phyloP scores from a whole-genome alignment of 2,888 invertebrate genomes.

The Oligia latruncula region DNA sequence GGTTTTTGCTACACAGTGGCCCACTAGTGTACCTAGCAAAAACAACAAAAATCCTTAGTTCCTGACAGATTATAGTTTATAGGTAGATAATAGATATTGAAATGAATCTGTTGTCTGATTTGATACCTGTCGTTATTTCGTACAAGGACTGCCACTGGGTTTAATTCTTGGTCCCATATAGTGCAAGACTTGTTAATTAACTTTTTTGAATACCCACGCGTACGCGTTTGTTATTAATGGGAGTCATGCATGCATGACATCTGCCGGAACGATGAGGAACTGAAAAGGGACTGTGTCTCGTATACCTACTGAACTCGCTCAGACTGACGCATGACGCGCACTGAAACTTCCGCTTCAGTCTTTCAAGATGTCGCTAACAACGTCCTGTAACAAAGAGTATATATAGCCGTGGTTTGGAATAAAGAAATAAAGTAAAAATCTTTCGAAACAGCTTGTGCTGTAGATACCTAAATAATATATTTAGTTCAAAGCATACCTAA shows the following conservation, averaged over 20 bases:
- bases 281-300: slow-evolving; percentile 23
- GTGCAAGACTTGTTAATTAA: no score
- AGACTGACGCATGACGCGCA: background rate
- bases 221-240: background rate
- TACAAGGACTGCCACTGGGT: background rate
- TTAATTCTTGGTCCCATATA: background rate
- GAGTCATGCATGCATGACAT: slow-evolving; percentile 35
- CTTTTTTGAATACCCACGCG: background rate
- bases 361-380: slow-evolving; percentile 54
- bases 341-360: slow-evolving; percentile 24
- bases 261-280: slow-evolving; percentile 38
- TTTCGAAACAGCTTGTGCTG: background rate
- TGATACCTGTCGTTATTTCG: background rate
- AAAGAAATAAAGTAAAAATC: background rate
- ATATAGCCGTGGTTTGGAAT: background rate
- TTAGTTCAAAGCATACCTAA: background rate
- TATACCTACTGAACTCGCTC: background rate
- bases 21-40: no score
- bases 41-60: background rate
- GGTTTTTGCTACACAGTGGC: no score
- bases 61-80: background rate
- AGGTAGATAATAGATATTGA: background rate
- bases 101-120: background rate
- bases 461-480: background rate
- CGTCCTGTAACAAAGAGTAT: background rate